Evolutionary conservation across 2,113 vertebrate genomes (phyloP).

Genomic region (Sterrhoptilus dennistouni): DNA sequence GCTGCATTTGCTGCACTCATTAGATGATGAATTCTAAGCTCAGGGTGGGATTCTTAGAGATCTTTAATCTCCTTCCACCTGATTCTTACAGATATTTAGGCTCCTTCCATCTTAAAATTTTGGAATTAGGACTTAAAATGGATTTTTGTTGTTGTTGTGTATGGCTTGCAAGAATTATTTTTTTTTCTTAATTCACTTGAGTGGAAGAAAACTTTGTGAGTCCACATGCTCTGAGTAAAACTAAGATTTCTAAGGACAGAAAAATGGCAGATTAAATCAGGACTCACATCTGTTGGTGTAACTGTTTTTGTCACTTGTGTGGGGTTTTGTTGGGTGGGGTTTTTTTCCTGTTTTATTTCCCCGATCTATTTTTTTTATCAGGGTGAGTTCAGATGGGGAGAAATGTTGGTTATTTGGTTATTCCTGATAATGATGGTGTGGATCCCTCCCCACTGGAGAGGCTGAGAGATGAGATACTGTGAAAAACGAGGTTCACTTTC

Average conservation of each 20-base stretch:
- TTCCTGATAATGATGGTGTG: not conserved
- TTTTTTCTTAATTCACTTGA: not conserved
- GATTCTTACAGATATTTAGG: not conserved
- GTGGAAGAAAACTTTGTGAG: not conserved
- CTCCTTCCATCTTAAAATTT: not conserved
- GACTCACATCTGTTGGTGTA: not conserved
- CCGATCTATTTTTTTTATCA: not conserved
- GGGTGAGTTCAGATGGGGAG: not conserved
- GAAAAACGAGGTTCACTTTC: too few species aligned
- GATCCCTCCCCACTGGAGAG: not conserved
- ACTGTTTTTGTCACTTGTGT: not conserved
- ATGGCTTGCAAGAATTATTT: not conserved
- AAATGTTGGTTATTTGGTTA: not conserved
- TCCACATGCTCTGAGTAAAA: not conserved
- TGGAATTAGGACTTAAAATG: accelerated
- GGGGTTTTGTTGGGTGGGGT: not conserved
- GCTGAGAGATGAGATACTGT: not conserved
- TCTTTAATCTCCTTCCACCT: too few species aligned
- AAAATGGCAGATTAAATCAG: not conserved
- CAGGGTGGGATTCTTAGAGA: not conserved
- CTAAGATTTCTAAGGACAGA: not conserved
- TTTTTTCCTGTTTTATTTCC: not conserved
- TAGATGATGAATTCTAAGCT: not conserved
- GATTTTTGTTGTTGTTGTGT: not conserved
- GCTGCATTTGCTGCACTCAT: not conserved